Evolutionary conservation across 2,888 invertebrate genomes (phyloP).

Genomic region (Leucania comma): DNA sequence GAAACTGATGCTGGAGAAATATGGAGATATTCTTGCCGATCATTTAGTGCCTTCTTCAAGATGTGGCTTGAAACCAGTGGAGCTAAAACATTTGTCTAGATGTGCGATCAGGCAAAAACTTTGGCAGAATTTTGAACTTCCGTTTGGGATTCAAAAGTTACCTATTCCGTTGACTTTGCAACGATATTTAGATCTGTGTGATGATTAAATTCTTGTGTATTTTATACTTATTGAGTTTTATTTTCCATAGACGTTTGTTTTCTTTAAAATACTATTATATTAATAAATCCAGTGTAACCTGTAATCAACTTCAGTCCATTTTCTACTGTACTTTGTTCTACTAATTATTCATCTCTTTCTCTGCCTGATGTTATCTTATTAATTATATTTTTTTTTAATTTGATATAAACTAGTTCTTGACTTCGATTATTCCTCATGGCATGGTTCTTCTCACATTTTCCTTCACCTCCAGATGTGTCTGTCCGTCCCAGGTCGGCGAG

Average conservation of each 20-base stretch:
- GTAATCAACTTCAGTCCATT: too few species aligned
- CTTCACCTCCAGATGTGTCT: too few species aligned
- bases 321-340: too few species aligned
- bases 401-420: too few species aligned
- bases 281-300: too few species aligned
- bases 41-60: conserved; percentile 91
- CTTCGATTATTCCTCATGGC: too few species aligned
- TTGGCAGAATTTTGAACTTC: conserved; percentile 93
- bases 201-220: conserved; percentile 89
- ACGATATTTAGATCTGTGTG: conserved; percentile 94
- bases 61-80: conserved; percentile 92
- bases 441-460: too few species aligned
- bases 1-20: conserved; percentile 82
- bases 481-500: too few species aligned
- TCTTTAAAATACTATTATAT: too few species aligned
- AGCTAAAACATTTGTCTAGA: conserved; percentile 94
- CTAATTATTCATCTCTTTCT: too few species aligned
- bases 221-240: conserved; percentile 19
- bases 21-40: conserved; percentile 89
- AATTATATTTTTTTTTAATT: too few species aligned
- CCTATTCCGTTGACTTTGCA: conserved; percentile 92
- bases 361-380: too few species aligned
- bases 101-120: conserved; percentile 92
- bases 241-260: background rate
- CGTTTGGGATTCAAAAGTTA: conserved; percentile 93